These are phyloP conservation scores for Cremastinae sp. DNA, from an alignment of 2,888 invertebrate species.

Conservation along the genomic window DNA sequence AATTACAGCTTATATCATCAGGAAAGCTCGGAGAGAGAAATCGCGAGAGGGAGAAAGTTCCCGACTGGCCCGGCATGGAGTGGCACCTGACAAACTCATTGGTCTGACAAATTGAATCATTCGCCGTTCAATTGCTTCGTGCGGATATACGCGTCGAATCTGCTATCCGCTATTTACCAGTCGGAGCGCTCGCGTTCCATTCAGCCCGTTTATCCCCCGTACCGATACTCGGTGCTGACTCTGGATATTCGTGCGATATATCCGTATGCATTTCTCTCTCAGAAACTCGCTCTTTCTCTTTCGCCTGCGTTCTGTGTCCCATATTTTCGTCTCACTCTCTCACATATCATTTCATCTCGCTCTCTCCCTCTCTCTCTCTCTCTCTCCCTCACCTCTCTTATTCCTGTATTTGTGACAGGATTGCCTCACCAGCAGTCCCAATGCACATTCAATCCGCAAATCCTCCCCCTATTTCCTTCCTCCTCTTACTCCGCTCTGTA, in stretches of 20 bases:
- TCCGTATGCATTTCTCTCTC: slow-evolving; percentile 19
- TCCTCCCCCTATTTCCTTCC: not conserved
- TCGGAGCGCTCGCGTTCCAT: slow-evolving; percentile 40
- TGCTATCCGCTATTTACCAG: slow-evolving; percentile 64
- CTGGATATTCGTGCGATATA: slow-evolving; percentile 19
- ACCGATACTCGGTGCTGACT: slow-evolving; percentile 16
- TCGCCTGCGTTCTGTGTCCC: slow-evolving; percentile 30
- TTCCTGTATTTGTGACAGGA: not conserved
- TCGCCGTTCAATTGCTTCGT: slow-evolving; percentile 79
- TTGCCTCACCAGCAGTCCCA: too few relatives aligned
- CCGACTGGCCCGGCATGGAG: slow-evolving; percentile 72
- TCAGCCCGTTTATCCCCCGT: slow-evolving; percentile 7
- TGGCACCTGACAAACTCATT: slow-evolving; percentile 80
- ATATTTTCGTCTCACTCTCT: too few relatives aligned
- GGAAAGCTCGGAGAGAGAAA: too few relatives aligned
- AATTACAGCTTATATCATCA: slow-evolving; percentile 44
- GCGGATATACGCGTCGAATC: slow-evolving; percentile 69
- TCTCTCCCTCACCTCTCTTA: not conserved
- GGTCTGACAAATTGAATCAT: slow-evolving; percentile 80
- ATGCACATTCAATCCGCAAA: not conserved
- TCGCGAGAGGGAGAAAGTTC: slow-evolving; percentile 40
- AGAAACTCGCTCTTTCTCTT: slow-evolving; percentile 23
- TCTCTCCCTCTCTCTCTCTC: slow-evolving; percentile 13
- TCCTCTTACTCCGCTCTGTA: not conserved
- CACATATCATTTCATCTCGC: slow-evolving; percentile 43